phyloP scores from a whole-genome alignment of 64 coral and sea anemone species.

The Porites lutea region DNA sequence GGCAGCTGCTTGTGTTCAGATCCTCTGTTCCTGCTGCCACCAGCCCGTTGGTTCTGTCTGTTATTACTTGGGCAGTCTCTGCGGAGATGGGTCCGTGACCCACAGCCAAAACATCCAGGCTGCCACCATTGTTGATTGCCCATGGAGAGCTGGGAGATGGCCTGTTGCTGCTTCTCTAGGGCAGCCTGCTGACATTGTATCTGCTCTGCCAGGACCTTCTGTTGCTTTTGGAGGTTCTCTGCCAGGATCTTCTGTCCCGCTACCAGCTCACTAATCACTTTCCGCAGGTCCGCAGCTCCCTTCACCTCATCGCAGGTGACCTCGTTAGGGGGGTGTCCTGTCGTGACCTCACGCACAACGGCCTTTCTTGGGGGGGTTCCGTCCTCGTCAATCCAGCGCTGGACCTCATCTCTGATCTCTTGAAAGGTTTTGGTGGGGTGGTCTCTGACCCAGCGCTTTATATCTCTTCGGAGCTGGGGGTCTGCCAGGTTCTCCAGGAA shows the following conservation, averaged over 20 bases:
- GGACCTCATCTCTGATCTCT: constrained; percentile 46
- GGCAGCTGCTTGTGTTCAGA: no score
- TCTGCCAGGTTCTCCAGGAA: constrained; percentile 66
- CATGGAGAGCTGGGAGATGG: background rate
- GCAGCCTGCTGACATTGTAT: background rate
- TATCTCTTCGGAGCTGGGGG: constrained; percentile 34
- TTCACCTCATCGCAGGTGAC: constrained; percentile 36
- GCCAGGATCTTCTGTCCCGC: no score
- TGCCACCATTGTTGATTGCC: background rate
- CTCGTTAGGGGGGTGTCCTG: no score
- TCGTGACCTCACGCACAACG: background rate
- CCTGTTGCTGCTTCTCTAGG: background rate
- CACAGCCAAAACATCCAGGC: background rate
- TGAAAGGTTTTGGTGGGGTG: constrained; percentile 37
- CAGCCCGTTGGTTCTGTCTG: no score
- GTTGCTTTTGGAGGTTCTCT: no score
- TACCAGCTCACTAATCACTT: background rate
- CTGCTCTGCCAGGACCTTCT: no score
- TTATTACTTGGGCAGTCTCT: no score
- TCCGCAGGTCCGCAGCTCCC: background rate
- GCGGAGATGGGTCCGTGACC: background rate
- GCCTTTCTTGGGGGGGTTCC: background rate
- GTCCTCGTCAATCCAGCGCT: constrained; percentile 23
- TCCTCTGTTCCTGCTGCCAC: no score
- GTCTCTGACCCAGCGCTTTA: constrained; percentile 39